A percentile compares a stretch with the other conserved stretches of the same genome.
Conservation (phyloP, 1,140 invertebrate species). For the Scaptomyza montana region DNA sequence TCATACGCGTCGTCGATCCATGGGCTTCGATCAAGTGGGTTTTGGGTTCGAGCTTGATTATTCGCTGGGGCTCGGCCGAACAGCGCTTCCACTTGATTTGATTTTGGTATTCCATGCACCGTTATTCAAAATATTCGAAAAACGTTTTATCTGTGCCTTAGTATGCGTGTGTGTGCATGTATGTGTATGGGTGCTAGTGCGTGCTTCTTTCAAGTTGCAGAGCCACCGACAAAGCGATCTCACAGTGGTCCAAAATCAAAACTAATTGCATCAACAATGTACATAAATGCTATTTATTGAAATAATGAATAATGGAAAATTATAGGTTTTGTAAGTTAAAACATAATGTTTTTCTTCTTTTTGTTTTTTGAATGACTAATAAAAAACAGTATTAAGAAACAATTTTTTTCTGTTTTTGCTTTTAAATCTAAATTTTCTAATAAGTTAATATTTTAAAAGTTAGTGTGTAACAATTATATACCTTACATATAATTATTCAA, state of each 20-base stretch:
- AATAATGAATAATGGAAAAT: background rate
- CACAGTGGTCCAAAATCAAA: slow-evolving; percentile 2
- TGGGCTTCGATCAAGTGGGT: slow-evolving; percentile 56
- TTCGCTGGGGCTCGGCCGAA: slow-evolving; percentile 32
- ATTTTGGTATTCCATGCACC: slow-evolving; percentile 81
- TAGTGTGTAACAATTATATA: too few species aligned
- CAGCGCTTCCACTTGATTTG: slow-evolving; percentile 79
- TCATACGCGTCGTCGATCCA: slow-evolving; percentile 73
- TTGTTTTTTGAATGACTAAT: too few species aligned
- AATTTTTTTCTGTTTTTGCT: too few species aligned
- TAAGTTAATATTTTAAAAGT: too few species aligned
- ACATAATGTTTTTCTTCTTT: too few species aligned
- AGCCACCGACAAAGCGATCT: slow-evolving; percentile 18
- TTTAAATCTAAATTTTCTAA: too few species aligned
- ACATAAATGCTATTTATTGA: slow-evolving; percentile 3
- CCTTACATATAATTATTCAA: too few species aligned
- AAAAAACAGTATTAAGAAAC: too few species aligned
- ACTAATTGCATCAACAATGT: slow-evolving; percentile 1
- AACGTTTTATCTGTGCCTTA: slow-evolving; percentile 60
- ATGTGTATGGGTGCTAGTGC: slow-evolving; percentile 27
- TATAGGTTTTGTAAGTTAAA: background rate
- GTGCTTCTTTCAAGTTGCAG: slow-evolving; percentile 50
- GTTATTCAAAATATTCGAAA: slow-evolving; percentile 82
- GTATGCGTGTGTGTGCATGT: slow-evolving; percentile 21
- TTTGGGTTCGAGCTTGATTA: slow-evolving; percentile 19